A percentile compares a stretch with the other conserved stretches of the same genome.
Evolutionary conservation across 37 sponge, comb jelly and placozoan species (phyloP).

Genomic region (Chondrosia reniformis): DNA sequence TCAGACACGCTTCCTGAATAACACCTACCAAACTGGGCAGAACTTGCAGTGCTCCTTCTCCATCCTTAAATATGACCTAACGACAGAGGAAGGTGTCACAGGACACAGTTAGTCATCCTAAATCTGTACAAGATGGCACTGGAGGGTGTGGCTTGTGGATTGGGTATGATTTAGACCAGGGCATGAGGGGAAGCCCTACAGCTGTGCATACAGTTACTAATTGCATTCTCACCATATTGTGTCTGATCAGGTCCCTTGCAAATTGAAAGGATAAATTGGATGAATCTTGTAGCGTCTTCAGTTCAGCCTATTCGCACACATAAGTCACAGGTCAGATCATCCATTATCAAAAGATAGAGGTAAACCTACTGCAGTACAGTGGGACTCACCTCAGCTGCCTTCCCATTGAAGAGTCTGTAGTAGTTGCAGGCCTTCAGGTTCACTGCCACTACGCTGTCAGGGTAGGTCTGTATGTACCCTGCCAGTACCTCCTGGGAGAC

Average conservation of each 20-base stretch:
- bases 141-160: too few relatives aligned
- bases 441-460: slow-evolving; percentile 90
- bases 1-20: slow-evolving; percentile 92
- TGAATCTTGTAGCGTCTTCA: slow-evolving; percentile 82
- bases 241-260: slow-evolving; percentile 91
- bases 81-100: too few relatives aligned
- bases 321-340: not conserved
- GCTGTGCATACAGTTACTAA: too few relatives aligned
- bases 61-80: slow-evolving; percentile 94
- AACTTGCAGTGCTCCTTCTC: slow-evolving; percentile 96
- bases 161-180: too few relatives aligned
- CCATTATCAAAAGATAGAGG: not conserved
- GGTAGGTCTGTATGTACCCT: slow-evolving; percentile 83
- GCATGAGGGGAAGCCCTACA: too few relatives aligned
- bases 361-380: not conserved
- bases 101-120: too few relatives aligned
- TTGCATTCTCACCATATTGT: slow-evolving; percentile 78
- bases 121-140: too few relatives aligned
- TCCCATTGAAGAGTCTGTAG: slow-evolving; percentile 98
- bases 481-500: slow-evolving; percentile 98
- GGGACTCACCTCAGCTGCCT: slow-evolving; percentile 89
- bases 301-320: slow-evolving; percentile 75
- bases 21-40: slow-evolving; percentile 91
- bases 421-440: slow-evolving; percentile 99
- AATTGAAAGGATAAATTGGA: slow-evolving; percentile 79